Conservation (phyloP, 2,797 vertebrate genomes). For the Borostomias antarcticus region DNA sequence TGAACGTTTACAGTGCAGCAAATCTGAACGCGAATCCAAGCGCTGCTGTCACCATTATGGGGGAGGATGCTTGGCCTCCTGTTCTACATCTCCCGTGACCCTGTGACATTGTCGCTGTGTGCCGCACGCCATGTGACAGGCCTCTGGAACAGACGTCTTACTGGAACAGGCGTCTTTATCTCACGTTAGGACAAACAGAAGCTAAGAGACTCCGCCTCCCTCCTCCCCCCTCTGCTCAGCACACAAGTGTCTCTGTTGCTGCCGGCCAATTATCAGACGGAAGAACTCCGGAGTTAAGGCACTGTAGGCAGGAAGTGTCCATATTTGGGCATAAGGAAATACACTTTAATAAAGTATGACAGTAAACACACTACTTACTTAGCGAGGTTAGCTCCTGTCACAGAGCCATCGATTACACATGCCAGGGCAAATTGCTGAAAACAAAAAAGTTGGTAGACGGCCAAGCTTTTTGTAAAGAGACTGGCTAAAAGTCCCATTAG, state of each 20-base stretch:
- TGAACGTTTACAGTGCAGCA: no score
- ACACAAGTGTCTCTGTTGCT: conserved; percentile 5
- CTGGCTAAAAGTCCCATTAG: no score
- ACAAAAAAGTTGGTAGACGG: conserved; percentile 68
- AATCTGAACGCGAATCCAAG: no score
- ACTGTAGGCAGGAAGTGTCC: neutral
- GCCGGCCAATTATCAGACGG: conserved; percentile 11
- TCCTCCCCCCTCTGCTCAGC: neutral
- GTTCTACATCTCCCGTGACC: conserved; percentile 2
- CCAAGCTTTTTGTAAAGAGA: no score
- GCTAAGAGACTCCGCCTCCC: no score
- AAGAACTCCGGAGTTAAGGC: neutral
- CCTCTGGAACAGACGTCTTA: neutral
- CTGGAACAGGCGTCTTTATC: no score
- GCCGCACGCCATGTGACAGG: conserved; percentile 42
- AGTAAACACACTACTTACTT: neutral
- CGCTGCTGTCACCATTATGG: no score
- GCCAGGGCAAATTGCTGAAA: neutral
- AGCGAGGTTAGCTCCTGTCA: conserved; percentile 50
- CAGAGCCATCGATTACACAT: conserved; percentile 47
- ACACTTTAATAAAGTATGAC: neutral
- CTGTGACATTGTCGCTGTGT: conserved; percentile 3
- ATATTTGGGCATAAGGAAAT: neutral
- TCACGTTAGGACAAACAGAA: no score
- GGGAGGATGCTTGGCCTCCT: neutral